Percentiles rank a stretch among this genome's conserved stretches.
These are phyloP conservation scores for Meles meles DNA, from an alignment of 2,113 vertebrate species.

Conservation along the genomic window DNA sequence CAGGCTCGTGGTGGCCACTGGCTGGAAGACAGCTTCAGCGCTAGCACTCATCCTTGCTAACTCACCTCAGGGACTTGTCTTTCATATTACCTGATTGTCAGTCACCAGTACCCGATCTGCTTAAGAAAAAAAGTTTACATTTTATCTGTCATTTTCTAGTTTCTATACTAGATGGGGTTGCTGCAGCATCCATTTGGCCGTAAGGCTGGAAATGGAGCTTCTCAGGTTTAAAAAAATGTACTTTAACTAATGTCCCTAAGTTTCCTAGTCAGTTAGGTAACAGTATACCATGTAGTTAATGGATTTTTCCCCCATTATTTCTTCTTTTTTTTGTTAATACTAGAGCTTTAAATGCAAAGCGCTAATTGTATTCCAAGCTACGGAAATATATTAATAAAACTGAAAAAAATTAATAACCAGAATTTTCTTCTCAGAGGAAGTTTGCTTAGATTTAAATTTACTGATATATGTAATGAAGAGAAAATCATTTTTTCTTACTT, in stretches of 20 bases:
- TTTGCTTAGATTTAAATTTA: background rate
- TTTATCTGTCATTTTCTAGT: background rate
- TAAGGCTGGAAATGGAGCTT: background rate
- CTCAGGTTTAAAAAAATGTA: background rate
- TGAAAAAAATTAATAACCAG: background rate
- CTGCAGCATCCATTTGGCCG: too few species aligned
- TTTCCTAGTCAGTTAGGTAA: background rate
- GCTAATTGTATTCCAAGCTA: too few species aligned
- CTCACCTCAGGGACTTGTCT: background rate
- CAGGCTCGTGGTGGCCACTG: background rate
- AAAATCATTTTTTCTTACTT: background rate
- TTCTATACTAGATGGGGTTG: background rate
- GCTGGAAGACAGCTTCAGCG: background rate
- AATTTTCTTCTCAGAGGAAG: background rate
- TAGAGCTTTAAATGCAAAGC: background rate
- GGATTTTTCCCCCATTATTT: background rate
- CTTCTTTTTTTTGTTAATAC: background rate
- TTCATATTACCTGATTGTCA: background rate
- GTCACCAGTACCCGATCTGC: background rate
- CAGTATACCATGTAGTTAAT: too few species aligned
- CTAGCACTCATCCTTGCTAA: rapidly evolving
- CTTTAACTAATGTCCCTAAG: background rate
- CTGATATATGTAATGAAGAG: background rate
- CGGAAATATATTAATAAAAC: background rate
- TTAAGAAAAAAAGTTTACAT: background rate